A percentile compares a stretch with the other conserved stretches of the same genome.
Conservation (phyloP, 1,140 invertebrate genomes). For the Hermetia illucens region DNA sequence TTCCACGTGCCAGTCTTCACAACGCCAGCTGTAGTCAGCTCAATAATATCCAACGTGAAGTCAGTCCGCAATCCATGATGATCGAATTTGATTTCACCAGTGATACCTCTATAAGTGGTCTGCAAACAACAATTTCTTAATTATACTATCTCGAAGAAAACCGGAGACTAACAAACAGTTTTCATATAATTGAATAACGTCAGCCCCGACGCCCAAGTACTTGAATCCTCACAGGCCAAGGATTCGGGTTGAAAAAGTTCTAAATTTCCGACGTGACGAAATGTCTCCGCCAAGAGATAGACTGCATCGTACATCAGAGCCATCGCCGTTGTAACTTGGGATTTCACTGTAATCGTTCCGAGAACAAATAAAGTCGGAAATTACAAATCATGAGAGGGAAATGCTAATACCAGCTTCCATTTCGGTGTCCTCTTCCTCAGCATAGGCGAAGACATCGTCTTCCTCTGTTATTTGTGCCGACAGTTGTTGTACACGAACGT, state of each 20-base stretch:
- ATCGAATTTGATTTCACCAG: constrained; percentile 72
- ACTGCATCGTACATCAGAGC: constrained; percentile 70
- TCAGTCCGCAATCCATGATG: constrained; percentile 65
- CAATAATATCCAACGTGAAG: constrained; percentile 66
- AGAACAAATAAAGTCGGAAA: too few species aligned
- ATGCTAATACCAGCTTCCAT: constrained; percentile 33
- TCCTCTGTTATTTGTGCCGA: constrained; percentile 7
- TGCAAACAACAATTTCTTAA: constrained; percentile 13
- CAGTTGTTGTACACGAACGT: constrained; percentile 7
- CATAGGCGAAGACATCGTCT: constrained; percentile 8
- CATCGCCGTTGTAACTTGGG: constrained; percentile 50
- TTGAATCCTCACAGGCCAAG: constrained; percentile 44
- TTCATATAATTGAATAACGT: constrained; percentile 76
- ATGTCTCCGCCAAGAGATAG: constrained; percentile 46
- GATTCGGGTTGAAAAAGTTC: constrained; percentile 17
- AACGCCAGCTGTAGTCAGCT: constrained; percentile 50
- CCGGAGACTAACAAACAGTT: constrained; percentile 39
- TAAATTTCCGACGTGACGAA: constrained; percentile 18
- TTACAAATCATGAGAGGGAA: too few species aligned
- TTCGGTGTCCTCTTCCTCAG: constrained; percentile 12
- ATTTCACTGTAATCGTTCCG: too few species aligned
- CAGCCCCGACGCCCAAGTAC: constrained; percentile 62
- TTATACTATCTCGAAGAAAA: background rate
- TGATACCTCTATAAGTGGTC: constrained; percentile 49
- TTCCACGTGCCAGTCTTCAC: constrained; percentile 63